Base-by-base conservation (phyloP, 2,888 invertebrate species). In the Nemapogon koenigi region DNA sequence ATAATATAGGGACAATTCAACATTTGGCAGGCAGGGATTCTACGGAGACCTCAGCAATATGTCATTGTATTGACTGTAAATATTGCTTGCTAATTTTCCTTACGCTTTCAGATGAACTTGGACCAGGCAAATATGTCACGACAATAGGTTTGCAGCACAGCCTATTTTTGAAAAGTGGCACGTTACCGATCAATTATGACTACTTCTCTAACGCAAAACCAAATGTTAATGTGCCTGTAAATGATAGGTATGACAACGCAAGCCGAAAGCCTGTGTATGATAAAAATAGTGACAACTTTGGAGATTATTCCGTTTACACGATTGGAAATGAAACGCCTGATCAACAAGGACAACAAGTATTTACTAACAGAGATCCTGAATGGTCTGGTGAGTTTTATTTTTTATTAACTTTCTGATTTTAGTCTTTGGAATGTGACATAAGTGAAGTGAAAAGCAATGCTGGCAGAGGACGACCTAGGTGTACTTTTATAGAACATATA, bases 71-170 rank as follows among this genome's bases (percentile, higher is more conserved):
- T n/a, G n/a, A n/a, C n/a, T n/a, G n/a, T n/a, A n/a, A n/a, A n/a
- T n/a, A n/a, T n/a, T n/a, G n/a, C n/a, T n/a, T n/a, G n/a, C n/a
- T n/a, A n/a, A n/a, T n/a, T n/a, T n/a, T n/a, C n/a, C n/a, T n/a
- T n/a, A n/a, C n/a, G n/a, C n/a, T 56, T 57, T 2, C 55, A 71
- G 71, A 71, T 45, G 36, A 48, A 1, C 52, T 57, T 2, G 47
- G 49, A 2, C 62, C 60, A 26, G 59, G 60, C 35, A 51, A 57
- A 37, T 64, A 64, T 39, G 64, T 81, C 2, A 79, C 81, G 4
- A 76, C 73, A 0, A 62, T 81, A 19, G 76, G 67, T 38, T 64
- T 83, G 0, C 76, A 80, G 41, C 81, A 82, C 51, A 70, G 64
- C 22, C 52, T 83, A n/a, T 72, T 56, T 48, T 49, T 75, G 3